These are phyloP conservation scores for Carposina sasakii DNA, from an alignment of 1,140 invertebrate genomes.

Conservation along the genomic window DNA sequence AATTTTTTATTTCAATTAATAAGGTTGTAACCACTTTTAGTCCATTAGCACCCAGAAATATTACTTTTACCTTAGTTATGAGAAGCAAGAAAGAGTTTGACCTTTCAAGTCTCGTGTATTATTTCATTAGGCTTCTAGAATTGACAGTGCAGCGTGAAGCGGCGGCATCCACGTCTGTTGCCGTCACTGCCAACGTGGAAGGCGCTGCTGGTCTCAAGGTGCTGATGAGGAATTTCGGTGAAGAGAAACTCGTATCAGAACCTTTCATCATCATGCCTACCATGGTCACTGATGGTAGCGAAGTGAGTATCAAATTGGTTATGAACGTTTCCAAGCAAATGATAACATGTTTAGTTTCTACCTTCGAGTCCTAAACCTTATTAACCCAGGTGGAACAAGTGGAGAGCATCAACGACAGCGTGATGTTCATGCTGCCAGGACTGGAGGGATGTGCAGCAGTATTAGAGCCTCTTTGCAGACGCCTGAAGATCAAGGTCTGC, in stretches of 20 bases:
- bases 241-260: constrained; percentile 64
- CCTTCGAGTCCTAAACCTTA: not conserved
- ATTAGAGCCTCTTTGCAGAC: constrained; percentile 74
- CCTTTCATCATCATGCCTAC: constrained; percentile 67
- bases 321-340: too few relatives aligned
- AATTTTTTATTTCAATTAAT: too few relatives aligned
- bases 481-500: constrained; percentile 76
- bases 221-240: constrained; percentile 73
- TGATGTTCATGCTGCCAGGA: constrained; percentile 85
- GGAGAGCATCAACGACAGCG: constrained; percentile 43
- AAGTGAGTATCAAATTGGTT: constrained; percentile 32
- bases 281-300: constrained; percentile 59
- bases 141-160: constrained; percentile 73
- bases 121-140: constrained; percentile 71
- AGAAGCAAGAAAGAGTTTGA: too few relatives aligned
- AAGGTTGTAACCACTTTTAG: too few relatives aligned
- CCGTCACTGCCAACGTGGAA: constrained; percentile 38
- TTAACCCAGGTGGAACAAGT: constrained; percentile 44
- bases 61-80: too few relatives aligned
- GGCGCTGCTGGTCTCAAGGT: constrained; percentile 65
- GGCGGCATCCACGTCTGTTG: constrained; percentile 56
- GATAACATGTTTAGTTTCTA: constrained; percentile 9
- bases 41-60: too few relatives aligned
- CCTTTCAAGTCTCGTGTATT: not conserved
- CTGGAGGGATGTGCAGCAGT: constrained; percentile 82